These are phyloP conservation scores for Clarias batrachus DNA, from an alignment of 2,113 vertebrate genomes.

Conservation along the genomic window DNA sequence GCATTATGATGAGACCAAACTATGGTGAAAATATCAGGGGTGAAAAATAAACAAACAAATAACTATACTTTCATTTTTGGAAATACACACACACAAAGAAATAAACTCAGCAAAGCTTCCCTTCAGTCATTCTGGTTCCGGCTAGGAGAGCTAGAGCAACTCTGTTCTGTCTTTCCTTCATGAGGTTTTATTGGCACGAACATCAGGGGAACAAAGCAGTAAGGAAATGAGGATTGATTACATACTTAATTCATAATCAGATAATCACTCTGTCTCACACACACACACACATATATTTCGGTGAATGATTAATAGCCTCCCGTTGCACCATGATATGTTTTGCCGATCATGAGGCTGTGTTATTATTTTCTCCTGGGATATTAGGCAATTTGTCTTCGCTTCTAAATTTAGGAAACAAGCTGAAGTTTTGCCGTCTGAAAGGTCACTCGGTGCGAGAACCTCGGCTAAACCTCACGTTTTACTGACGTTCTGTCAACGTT, in stretches of 20 bases:
- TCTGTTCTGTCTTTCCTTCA: background rate
- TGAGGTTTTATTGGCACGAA: background rate
- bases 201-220: background rate
- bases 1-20: background rate
- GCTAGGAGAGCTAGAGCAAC: too few relatives aligned
- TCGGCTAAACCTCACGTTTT: background rate
- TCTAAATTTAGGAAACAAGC: background rate
- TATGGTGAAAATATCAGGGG: background rate
- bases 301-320: background rate
- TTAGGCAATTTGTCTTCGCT: background rate
- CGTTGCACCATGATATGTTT: background rate
- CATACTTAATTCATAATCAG: background rate
- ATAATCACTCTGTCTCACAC: background rate
- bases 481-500: background rate
- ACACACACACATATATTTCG: background rate
- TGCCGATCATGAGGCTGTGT: background rate
- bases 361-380: background rate
- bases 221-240: background rate
- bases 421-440: background rate
- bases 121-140: too few relatives aligned
- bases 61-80: background rate
- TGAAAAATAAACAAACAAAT: too few relatives aligned
- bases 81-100: background rate
- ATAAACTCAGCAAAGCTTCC: too few relatives aligned
- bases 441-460: background rate